Conservation (phyloP, 1,140 invertebrate species). For the Temnothorax curvispinosus region DNA sequence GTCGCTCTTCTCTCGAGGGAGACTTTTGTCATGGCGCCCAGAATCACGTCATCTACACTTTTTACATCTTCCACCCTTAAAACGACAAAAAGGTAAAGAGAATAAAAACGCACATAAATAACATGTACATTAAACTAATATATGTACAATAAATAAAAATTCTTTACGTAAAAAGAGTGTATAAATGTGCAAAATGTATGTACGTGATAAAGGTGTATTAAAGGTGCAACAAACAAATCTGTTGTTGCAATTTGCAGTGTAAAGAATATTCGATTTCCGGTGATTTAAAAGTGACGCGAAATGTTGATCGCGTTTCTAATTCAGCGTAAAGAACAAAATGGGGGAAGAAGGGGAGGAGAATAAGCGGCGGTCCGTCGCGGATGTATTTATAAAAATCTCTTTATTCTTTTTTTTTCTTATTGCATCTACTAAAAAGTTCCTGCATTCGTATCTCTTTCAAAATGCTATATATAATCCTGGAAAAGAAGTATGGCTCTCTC, state of each 20-base stretch:
- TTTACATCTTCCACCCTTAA: not conserved
- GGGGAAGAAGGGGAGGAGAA: not conserved
- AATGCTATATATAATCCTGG: conserved; percentile 56
- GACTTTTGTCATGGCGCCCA: not conserved
- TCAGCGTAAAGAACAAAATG: not conserved
- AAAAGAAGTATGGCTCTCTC: conserved; percentile 66
- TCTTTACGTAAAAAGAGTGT: not conserved
- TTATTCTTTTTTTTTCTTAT: conserved; percentile 72
- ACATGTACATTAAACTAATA: not conserved
- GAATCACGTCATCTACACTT: not conserved
- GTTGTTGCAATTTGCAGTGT: not conserved
- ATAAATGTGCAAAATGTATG: not conserved
- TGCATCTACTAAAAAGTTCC: conserved; percentile 72
- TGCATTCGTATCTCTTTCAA: conserved; percentile 62
- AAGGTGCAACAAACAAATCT: not conserved
- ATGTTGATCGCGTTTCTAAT: not conserved
- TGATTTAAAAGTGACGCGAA: not conserved
- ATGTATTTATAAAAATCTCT: conserved; percentile 75
- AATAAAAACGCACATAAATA: not conserved
- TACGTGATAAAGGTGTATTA: not conserved
- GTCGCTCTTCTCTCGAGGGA: not conserved
- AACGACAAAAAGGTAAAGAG: not conserved
- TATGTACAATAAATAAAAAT: not conserved
- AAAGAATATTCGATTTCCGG: not conserved
- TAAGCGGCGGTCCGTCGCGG: not conserved